Evolutionary conservation across 1,140 invertebrate genomes (phyloP), one percentile per base, ranked within the genome.

Genomic region (Parapsyche elsis): DNA sequence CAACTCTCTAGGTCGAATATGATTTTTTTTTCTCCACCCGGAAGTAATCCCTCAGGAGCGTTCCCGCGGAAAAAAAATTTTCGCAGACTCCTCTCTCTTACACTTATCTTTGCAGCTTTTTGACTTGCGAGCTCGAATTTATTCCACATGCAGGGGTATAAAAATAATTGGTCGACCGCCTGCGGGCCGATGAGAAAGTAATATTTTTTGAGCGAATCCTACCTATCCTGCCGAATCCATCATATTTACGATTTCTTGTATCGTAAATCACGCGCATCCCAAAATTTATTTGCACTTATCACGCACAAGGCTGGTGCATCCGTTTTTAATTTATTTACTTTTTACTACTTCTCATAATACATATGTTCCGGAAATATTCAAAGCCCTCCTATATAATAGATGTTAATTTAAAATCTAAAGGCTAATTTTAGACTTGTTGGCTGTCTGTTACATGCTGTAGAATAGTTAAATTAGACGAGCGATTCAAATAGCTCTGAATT

Each of bases 41-140:
- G n/a, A 53, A 53, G 49, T 53, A 53, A 67, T 67, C 64, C 64
- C 24, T 24, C 21, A 12, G 64, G 64, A 67, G 9, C 24, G 30
- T 38, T 38, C 30, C 30, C 30, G 9, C 24, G 64, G 12, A 23
- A 67, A 67, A 67, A 61, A 64, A 64, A 23, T 67, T 26, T 67
- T 26, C n/a, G 57, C 16, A 19, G 9, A 61, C 57, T 21, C 16
- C 16, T 61, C 21, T 61, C 49, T 53, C 49, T 16, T 14, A 14
- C 49, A 14, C 49, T 53, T 53, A 53, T 14, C 49, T 53, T 53
- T 38, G 30, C 30, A 7, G 30, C 30, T 1, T 38, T 38, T 38
- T 38, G 30, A 38, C 30, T 38, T 38, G 30, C 49, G 10, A 53
- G 49, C 16, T 53, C 49, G 49, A 53, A 53, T 53, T 53, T 53